These are phyloP conservation scores for Chelonoidis abingdonii DNA, from an alignment of 2,113 vertebrate genomes.

Conservation along the genomic window DNA sequence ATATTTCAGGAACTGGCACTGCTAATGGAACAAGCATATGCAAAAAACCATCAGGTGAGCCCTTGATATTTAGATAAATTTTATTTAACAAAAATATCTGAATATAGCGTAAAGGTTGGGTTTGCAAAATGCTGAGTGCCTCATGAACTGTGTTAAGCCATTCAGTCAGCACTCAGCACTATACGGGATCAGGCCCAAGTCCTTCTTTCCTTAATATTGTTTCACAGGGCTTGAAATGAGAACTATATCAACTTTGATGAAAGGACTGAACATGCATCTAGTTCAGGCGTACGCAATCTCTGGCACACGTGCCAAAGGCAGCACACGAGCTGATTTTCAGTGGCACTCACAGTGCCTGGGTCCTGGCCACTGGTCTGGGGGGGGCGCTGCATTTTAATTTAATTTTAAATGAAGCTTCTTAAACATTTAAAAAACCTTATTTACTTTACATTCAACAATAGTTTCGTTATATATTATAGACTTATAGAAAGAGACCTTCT, in stretches of 20 bases:
- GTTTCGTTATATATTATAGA: no score
- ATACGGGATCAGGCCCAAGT: background rate
- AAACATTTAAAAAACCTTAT: no score
- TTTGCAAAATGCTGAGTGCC: background rate
- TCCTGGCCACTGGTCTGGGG: no score
- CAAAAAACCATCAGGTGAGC: background rate
- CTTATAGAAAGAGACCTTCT: no score
- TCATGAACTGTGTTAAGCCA: background rate
- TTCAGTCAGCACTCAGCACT: rapidly evolving
- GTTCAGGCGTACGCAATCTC: background rate
- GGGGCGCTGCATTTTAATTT: no score
- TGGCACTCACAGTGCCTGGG: no score
- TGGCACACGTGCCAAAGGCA: no score
- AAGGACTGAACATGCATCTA: background rate
- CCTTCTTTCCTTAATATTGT: background rate
- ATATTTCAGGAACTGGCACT: background rate
- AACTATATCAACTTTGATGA: background rate
- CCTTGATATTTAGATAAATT: background rate
- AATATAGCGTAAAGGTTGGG: background rate
- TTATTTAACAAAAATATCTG: background rate
- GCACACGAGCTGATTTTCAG: no score
- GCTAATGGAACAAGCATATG: background rate
- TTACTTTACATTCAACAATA: no score
- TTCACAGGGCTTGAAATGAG: background rate
- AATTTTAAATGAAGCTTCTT: no score